Evolutionary conservation across 1,140 invertebrate species (phyloP).

Genomic region (Catajapyx aquilonaris): DNA sequence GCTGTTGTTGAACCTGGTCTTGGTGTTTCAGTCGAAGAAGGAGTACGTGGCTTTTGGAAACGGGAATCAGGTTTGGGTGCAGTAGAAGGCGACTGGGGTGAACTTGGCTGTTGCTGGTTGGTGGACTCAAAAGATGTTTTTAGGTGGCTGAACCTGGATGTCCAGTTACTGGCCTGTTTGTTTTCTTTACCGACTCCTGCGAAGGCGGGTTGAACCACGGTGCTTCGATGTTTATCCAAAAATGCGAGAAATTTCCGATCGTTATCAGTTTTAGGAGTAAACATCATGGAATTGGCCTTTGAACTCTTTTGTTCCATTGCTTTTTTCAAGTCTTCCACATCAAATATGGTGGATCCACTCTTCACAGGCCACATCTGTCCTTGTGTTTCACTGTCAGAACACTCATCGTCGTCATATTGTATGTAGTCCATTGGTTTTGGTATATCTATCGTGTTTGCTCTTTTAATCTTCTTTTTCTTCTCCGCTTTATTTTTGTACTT

Average conservation of each 20-base stretch:
- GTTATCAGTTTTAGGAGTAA: conserved; percentile 50
- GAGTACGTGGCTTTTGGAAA: too few species aligned
- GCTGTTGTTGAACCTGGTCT: too few species aligned
- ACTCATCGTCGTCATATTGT: conserved; percentile 24
- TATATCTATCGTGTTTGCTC: conserved; percentile 71
- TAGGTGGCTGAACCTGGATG: conserved; percentile 56
- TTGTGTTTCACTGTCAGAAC: conserved; percentile 14
- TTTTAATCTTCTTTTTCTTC: conserved; percentile 57
- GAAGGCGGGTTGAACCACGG: conserved; percentile 2
- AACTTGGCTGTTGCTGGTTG: neutral
- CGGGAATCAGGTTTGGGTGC: too few species aligned
- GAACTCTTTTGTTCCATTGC: too few species aligned
- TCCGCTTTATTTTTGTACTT: conserved; percentile 14
- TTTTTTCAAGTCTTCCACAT: too few species aligned
- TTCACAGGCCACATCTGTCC: conserved; percentile 7
- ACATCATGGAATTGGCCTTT: neutral
- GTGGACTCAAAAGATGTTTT: conserved; percentile 47
- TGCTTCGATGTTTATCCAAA: conserved; percentile 38
- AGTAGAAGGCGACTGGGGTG: too few species aligned
- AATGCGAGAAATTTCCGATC: conserved; percentile 65
- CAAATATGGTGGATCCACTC: too few species aligned
- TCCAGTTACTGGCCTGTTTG: conserved; percentile 36
- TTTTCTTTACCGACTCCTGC: conserved; percentile 16
- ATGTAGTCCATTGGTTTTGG: conserved; percentile 38
- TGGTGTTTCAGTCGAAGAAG: too few species aligned